These are phyloP conservation scores for Ophion ellenae DNA, from an alignment of 2,888 invertebrate species.

Conservation along the genomic window DNA sequence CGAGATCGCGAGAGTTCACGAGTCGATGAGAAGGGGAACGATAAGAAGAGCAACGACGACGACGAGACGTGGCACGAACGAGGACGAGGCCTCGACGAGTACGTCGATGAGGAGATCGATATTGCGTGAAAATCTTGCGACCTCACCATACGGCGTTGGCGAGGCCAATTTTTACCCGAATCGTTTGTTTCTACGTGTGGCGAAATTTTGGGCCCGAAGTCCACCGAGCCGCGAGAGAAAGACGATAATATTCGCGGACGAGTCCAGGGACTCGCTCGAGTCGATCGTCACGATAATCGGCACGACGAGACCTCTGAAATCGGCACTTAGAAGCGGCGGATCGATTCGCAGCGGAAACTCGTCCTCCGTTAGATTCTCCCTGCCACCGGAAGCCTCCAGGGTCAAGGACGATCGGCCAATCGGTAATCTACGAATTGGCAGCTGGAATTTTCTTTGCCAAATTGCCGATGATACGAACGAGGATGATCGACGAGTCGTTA, in stretches of 20 bases:
- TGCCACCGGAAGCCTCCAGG: conserved; percentile 40
- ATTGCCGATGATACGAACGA: conserved; percentile 27
- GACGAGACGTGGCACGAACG: neutral
- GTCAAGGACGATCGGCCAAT: neutral
- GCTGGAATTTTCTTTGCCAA: conserved; percentile 52
- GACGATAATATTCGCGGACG: conserved; percentile 21
- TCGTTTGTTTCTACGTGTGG: conserved; percentile 24
- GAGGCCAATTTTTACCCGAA: conserved; percentile 1
- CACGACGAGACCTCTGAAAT: conserved; percentile 56
- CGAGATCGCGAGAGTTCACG: conserved; percentile 25
- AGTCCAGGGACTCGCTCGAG: conserved; percentile 53
- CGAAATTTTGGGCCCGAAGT: conserved; percentile 42
- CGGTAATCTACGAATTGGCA: conserved; percentile 37
- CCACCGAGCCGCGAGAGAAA: conserved; percentile 40
- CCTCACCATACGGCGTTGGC: too few species aligned
- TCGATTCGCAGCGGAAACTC: conserved; percentile 62
- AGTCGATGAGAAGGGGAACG: conserved; percentile 18
- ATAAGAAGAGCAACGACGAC: neutral
- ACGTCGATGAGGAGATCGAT: conserved; percentile 40
- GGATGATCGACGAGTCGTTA: neutral
- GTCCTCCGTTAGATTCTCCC: conserved; percentile 61
- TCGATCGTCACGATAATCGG: conserved; percentile 62
- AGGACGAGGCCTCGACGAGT: conserved; percentile 50
- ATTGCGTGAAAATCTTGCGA: conserved; percentile 44
- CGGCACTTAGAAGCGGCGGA: conserved; percentile 51